Evolutionary conservation across 1,140 invertebrate genomes (phyloP), one percentile per base, ranked within the genome.

Genomic region (Zaprionus taronus): DNA sequence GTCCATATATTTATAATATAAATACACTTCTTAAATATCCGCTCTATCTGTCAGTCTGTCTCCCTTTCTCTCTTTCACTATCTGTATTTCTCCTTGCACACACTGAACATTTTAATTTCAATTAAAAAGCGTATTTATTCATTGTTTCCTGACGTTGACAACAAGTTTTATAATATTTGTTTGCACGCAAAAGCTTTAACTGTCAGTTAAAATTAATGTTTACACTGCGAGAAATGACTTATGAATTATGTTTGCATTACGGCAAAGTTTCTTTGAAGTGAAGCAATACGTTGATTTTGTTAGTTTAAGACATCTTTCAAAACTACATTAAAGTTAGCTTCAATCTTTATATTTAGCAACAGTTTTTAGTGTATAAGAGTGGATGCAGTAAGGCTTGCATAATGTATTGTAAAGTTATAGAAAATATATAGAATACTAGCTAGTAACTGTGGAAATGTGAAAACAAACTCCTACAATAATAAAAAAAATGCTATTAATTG

Each of bases 71-170:
- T 22, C 20, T 49, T 5, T 17, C 7, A 11, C 31, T 31, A 0
- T 1, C 11, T 51, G 9, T 24, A 20, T 24, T 20, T 20, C 20
- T 24, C 20, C 24, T 2, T 51, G 3, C 20, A 6, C 20, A 14
- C 47, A 5, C 20, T 14, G 3, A 11, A 51, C 20, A 51, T 51
- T 51, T 51, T 9, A 51, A 51, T 51, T 51, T 20, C 47, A 51
- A 51, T 51, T 51, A 51, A 24, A 51, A 51, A 5, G 20, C 47
- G 12, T 24, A 24, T 51, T 51, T 51, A 51, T 51, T 51, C 47
- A 51, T 51, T 51, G 20, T 51, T 51, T 51, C 47, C 47, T 51
- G 47, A 51, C n/a, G n/a, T 47, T 47, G 41, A 47, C n/a, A 44
- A 44, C 17, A 51, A 51, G 11, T 51, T 24, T 20, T 20, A 51